Percentiles rank a stretch among this genome's conserved stretches.
These are phyloP conservation scores for Strongylocentrotus purpuratus DNA, from an alignment of 35 echinoderm and acorn worm genomes.

Conservation along the genomic window DNA sequence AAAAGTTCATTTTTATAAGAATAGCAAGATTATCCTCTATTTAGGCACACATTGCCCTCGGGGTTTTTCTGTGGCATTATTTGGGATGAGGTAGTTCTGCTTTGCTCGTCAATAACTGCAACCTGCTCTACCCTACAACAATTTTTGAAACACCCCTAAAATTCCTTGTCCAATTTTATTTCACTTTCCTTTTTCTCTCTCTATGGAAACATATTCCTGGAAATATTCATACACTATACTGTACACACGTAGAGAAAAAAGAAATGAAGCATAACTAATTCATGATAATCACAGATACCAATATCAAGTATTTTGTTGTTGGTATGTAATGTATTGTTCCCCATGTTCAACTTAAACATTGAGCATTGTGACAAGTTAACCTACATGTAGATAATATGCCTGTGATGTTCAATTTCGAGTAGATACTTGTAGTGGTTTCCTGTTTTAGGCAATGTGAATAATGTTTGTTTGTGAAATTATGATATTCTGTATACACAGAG, in stretches of 20 bases:
- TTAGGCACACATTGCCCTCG: too few species aligned
- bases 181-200: background rate
- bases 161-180: background rate
- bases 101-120: background rate
- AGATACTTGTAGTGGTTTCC: background rate
- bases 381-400: background rate
- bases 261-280: too few species aligned
- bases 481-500: background rate
- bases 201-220: background rate
- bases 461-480: conserved; percentile 5
- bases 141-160: background rate
- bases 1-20: too few species aligned
- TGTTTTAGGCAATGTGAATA: background rate
- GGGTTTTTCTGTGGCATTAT: background rate
- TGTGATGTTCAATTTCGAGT: background rate
- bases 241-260: too few species aligned
- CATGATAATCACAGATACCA: too few species aligned
- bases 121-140: background rate
- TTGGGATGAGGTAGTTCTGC: background rate
- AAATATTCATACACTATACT: too few species aligned
- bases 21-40: too few species aligned
- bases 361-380: background rate
- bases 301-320: background rate
- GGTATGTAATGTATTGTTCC: background rate
- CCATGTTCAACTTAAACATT: background rate